phyloP scores from a whole-genome alignment of 2,888 invertebrate genomes.

The Campaea margaritaria region DNA sequence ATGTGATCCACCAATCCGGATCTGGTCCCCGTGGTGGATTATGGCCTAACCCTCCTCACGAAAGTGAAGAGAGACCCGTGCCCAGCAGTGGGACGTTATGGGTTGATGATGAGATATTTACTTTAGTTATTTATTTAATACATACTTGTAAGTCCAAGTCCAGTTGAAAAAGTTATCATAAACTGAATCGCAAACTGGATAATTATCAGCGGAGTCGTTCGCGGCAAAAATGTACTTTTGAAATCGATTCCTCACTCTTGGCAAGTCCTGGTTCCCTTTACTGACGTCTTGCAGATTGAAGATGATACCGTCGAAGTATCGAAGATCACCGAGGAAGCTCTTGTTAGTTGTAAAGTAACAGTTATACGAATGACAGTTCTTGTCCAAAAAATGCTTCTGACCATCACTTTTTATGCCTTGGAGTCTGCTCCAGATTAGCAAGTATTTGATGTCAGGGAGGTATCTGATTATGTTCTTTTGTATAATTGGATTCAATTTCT shows the following conservation, averaged over 20 bases:
- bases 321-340: constrained; percentile 56
- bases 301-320: constrained; percentile 70
- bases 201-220: constrained; percentile 69
- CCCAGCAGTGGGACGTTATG: too few species aligned
- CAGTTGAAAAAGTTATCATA: constrained; percentile 75
- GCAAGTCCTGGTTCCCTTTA: constrained; percentile 43
- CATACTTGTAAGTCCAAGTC: constrained; percentile 77
- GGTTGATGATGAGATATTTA: too few species aligned
- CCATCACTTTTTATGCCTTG: constrained; percentile 53
- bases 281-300: constrained; percentile 65
- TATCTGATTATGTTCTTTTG: constrained; percentile 56
- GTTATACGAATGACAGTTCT: constrained; percentile 58
- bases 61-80: too few species aligned
- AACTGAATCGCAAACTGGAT: constrained; percentile 62
- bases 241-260: constrained; percentile 51
- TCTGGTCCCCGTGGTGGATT: too few species aligned
- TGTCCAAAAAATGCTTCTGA: constrained; percentile 55
- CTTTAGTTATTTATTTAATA: background rate
- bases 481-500: constrained; percentile 30
- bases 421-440: constrained; percentile 68
- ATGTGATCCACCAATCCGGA: too few species aligned
- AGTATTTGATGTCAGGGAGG: constrained; percentile 62
- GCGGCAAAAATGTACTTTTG: constrained; percentile 74
- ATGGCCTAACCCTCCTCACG: too few species aligned
- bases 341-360: constrained; percentile 69